A percentile compares a stretch with the other conserved stretches of the same genome.
phyloP scores from a whole-genome alignment of 2,113 vertebrate genomes.

The Platycercus adscitus region DNA sequence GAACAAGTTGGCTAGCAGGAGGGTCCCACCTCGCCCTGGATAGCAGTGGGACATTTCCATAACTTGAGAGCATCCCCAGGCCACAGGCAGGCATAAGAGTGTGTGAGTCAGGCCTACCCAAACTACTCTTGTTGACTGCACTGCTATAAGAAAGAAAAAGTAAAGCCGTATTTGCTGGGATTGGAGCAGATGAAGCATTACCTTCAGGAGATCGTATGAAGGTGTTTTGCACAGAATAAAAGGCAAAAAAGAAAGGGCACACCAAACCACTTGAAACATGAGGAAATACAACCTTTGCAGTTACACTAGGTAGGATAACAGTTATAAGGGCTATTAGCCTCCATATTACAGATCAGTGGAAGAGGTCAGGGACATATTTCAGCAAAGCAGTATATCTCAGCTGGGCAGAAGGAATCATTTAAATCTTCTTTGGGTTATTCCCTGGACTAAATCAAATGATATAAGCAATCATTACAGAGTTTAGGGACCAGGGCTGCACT shows the following conservation, averaged over 20 bases:
- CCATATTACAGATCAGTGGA: not conserved
- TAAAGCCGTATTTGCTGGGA: not conserved
- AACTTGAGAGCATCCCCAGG: not conserved
- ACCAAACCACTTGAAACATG: not conserved
- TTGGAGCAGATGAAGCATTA: not conserved
- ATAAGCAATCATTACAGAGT: not conserved
- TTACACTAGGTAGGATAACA: not conserved
- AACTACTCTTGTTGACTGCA: rapidly evolving
- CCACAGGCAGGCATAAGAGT: not conserved
- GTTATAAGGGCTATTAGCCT: not conserved
- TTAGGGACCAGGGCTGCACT: not conserved
- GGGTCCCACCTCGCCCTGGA: not conserved
- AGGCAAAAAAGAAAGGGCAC: not conserved
- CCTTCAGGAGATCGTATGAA: not conserved
- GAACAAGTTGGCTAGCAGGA: rapidly evolving
- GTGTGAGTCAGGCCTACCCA: not conserved
- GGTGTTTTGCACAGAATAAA: not conserved
- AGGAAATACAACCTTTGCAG: not conserved
- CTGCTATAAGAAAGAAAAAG: not conserved
- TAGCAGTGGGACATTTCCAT: not conserved
- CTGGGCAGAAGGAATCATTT: constrained; percentile 12
- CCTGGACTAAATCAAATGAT: not conserved
- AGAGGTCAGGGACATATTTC: constrained; percentile 8
- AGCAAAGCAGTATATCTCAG: constrained; percentile 1
- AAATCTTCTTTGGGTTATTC: constrained; percentile 14